phyloP scores from a whole-genome alignment of 2,113 vertebrate genomes.

The Podarcis muralis region DNA sequence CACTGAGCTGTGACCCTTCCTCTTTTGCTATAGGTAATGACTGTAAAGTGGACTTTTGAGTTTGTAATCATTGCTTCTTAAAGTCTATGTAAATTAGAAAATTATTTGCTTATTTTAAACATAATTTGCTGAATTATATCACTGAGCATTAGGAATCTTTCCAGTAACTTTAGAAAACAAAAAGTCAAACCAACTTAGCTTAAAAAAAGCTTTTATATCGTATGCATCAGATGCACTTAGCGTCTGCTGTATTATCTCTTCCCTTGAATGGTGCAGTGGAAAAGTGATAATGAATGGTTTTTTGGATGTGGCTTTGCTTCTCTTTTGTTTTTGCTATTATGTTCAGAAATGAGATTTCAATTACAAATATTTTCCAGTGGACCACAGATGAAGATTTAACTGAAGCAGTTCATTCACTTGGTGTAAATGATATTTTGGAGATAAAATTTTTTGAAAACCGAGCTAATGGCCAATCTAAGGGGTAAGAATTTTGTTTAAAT shows the following conservation, averaged over 20 bases:
- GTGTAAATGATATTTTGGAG: slow-evolving; percentile 96
- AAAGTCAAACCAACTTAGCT: not conserved
- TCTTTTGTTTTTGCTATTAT: not conserved
- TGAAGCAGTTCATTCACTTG: slow-evolving; percentile 94
- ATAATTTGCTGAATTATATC: not conserved
- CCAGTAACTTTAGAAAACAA: not conserved
- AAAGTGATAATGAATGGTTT: not conserved
- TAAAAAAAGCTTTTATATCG: not conserved
- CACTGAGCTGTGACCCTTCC: not conserved
- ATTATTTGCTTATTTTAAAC: not conserved
- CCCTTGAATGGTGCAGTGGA: not conserved
- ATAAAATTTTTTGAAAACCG: slow-evolving; percentile 99
- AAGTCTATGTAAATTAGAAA: not conserved
- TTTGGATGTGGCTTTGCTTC: no score
- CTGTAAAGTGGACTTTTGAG: slow-evolving; percentile 8
- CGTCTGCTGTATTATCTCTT: not conserved
- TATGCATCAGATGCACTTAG: not conserved
- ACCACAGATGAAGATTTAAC: slow-evolving; percentile 99
- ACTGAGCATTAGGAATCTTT: not conserved
- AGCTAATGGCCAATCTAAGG: slow-evolving; percentile 98
- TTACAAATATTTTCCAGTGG: slow-evolving; percentile 83
- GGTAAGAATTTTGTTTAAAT: slow-evolving; percentile 79
- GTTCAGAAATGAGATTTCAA: not conserved
- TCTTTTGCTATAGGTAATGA: not conserved
- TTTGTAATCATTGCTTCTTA: not conserved